phyloP scores from a whole-genome alignment of 64 coral and sea anemone species.

The Anthopleura sola region DNA sequence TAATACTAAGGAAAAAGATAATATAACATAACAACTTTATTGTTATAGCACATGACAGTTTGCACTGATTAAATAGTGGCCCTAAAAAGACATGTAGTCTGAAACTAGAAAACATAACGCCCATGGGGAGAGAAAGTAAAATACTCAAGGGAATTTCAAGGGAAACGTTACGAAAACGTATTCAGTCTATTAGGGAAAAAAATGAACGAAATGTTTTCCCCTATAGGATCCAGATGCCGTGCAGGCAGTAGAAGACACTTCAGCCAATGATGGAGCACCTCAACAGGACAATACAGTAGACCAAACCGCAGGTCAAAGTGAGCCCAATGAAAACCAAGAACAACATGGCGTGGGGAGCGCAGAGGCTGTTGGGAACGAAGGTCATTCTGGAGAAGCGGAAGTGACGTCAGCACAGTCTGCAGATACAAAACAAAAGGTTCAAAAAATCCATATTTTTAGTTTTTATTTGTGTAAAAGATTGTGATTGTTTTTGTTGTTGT shows the following conservation, averaged over 20 bases:
- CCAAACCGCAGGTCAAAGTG: constrained; percentile 57
- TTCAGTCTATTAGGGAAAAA: no score
- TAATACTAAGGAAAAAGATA: no score
- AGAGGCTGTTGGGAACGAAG: constrained; percentile 53
- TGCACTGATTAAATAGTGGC: no score
- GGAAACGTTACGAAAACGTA: no score
- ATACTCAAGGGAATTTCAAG: no score
- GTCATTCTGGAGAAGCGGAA: constrained; percentile 69
- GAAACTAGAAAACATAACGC: not conserved
- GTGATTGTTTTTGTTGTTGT: not conserved
- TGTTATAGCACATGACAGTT: no score
- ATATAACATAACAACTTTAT: no score
- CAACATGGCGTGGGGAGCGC: constrained; percentile 62
- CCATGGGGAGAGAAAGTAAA: not conserved
- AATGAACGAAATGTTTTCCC: not conserved
- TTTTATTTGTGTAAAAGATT: not conserved
- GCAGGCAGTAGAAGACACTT: constrained; percentile 73
- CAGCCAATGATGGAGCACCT: constrained; percentile 52
- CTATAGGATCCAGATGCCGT: constrained; percentile 58
- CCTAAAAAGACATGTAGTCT: not conserved
- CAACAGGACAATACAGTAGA: constrained; percentile 45
- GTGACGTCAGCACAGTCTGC: constrained; percentile 23
- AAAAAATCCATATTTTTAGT: not conserved
- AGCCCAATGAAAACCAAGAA: constrained; percentile 58
- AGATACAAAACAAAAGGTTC: constrained; percentile 63